phyloP scores from a whole-genome alignment of 2,888 invertebrate species.

The Thalpophila matura region DNA sequence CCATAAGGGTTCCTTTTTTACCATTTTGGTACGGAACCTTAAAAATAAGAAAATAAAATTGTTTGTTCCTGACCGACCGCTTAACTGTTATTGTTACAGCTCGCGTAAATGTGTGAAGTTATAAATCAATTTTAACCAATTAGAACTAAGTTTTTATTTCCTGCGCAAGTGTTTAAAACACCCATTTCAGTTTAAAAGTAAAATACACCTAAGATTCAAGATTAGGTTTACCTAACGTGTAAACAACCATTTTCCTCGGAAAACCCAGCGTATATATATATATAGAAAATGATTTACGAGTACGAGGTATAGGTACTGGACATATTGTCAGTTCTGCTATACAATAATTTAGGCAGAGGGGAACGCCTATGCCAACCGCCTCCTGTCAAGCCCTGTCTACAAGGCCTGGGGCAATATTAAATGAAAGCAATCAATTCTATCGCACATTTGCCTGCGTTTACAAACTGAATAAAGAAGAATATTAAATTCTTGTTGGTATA shows the following conservation, averaged over 20 bases:
- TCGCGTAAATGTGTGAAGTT: too few relatives aligned
- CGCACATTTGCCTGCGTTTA: background rate
- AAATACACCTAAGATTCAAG: too few relatives aligned
- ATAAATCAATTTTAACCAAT: too few relatives aligned
- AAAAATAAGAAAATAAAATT: too few relatives aligned
- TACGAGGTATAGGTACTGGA: background rate
- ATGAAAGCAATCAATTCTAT: slow-evolving; percentile 30
- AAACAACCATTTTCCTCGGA: too few relatives aligned
- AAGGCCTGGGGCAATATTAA: slow-evolving; percentile 14
- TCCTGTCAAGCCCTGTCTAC: slow-evolving; percentile 6
- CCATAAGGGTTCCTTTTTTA: too few relatives aligned
- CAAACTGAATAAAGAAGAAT: slow-evolving; percentile 6
- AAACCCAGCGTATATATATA: background rate
- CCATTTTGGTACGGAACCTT: too few relatives aligned
- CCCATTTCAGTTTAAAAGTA: background rate
- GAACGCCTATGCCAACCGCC: slow-evolving; percentile 16
- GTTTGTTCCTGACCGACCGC: too few relatives aligned
- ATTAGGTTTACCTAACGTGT: too few relatives aligned
- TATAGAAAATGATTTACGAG: background rate
- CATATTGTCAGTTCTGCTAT: background rate
- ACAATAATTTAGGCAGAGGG: slow-evolving; percentile 20
- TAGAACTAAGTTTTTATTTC: too few relatives aligned
- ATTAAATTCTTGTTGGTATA: slow-evolving; percentile 1
- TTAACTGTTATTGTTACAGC: too few relatives aligned
- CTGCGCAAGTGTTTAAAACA: background rate